Evolutionary conservation across 2,888 invertebrate species (phyloP).

Genomic region (Folsomia candida): DNA sequence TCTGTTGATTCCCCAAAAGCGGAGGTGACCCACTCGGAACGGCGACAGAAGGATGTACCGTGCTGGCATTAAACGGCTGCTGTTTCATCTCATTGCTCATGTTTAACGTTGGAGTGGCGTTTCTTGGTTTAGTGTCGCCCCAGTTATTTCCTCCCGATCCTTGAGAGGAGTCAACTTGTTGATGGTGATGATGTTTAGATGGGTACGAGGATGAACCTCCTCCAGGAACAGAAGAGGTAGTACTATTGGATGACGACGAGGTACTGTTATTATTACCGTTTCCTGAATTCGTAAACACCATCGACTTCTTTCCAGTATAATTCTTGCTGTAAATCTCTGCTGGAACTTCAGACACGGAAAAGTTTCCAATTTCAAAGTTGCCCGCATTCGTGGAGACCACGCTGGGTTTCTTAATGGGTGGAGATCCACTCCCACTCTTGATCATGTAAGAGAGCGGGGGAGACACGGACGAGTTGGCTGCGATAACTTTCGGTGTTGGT

Average conservation of each 20-base stretch:
- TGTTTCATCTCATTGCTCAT: neutral
- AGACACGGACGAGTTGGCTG: constrained; percentile 30
- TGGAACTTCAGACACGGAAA: constrained; percentile 13
- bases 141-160: constrained; percentile 6
- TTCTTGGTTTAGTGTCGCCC: neutral
- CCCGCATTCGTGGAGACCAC: neutral
- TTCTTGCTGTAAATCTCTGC: constrained; percentile 18
- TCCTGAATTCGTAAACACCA: constrained; percentile 13
- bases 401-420: constrained; percentile 47
- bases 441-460: constrained; percentile 28
- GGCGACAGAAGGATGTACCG: neutral
- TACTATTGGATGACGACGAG: too few relatives aligned
- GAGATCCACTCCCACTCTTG: constrained; percentile 33
- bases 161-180: neutral
- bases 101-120: constrained; percentile 28
- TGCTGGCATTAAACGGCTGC: neutral
- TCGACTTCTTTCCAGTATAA: constrained; percentile 27
- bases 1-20: neutral
- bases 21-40: constrained; percentile 1
- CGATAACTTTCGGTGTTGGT: constrained; percentile 24
- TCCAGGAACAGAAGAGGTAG: too few relatives aligned
- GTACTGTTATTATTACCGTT: too few relatives aligned
- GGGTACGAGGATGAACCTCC: neutral
- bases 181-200: too few relatives aligned
- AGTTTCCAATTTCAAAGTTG: constrained; percentile 18